Evolutionary conservation across 2,888 invertebrate species (phyloP).

Genomic region (Globia sparganii): DNA sequence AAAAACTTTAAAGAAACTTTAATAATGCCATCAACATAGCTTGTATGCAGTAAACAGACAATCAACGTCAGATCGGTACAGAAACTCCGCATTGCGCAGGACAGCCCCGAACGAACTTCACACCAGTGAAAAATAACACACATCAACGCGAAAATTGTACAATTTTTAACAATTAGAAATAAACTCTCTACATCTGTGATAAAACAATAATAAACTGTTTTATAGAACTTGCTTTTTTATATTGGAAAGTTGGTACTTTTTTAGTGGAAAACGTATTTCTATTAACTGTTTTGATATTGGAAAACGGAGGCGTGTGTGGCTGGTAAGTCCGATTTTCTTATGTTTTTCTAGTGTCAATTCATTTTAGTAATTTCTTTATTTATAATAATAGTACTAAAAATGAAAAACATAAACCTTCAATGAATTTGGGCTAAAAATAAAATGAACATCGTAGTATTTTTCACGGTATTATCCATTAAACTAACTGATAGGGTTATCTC

Average conservation of each 20-base stretch:
- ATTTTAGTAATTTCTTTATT: not conserved
- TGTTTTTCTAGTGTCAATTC: not conserved
- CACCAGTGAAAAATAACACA: constrained; percentile 71
- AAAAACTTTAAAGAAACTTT: constrained; percentile 38
- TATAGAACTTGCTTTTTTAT: constrained; percentile 21
- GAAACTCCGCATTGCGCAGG: constrained; percentile 82
- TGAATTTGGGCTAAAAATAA: fast-evolving
- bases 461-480: not conserved
- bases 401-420: not conserved
- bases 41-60: constrained; percentile 68
- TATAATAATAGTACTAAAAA: not conserved
- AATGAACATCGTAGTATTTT: not conserved
- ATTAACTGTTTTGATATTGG: constrained; percentile 55
- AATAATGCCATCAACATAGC: constrained; percentile 15
- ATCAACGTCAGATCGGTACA: constrained; percentile 76
- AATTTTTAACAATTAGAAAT: constrained; percentile 59
- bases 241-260: constrained; percentile 19
- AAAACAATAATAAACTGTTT: constrained; percentile 56
- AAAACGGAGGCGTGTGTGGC: constrained; percentile 44
- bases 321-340: constrained; percentile 51
- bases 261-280: constrained; percentile 28
- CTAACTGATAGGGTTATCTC: not conserved
- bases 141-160: constrained; percentile 61
- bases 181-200: constrained; percentile 67
- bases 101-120: constrained; percentile 71